Conservation (phyloP, 2,888 invertebrate species). For the Cerastis rubricosa region DNA sequence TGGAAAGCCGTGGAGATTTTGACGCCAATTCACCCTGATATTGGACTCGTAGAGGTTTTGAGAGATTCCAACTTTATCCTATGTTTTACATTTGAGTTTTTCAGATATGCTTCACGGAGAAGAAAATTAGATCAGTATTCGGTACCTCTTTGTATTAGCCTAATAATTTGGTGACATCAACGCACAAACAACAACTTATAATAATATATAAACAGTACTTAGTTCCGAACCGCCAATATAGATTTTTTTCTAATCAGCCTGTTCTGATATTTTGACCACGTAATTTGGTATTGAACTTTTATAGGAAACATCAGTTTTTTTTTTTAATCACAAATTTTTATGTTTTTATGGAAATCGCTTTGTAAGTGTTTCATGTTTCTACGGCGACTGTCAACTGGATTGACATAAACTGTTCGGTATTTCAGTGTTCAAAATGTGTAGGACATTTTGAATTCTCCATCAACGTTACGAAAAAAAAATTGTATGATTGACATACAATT, state of each 20-base stretch:
- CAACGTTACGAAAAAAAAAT: no score
- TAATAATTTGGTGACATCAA: no score
- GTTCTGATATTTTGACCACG: no score
- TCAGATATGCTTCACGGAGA: neutral
- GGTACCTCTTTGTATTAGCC: neutral
- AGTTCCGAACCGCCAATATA: no score
- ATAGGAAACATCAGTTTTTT: no score
- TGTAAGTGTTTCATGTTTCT: neutral
- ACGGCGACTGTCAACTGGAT: neutral
- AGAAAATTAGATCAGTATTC: neutral
- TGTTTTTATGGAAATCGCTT: neutral
- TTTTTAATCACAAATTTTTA: no score
- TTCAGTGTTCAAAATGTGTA: neutral
- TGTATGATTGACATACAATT: no score
- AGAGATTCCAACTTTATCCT: constrained; percentile 25
- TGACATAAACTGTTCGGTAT: neutral
- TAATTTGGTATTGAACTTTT: no score
- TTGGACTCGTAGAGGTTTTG: constrained; percentile 40
- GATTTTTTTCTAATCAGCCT: no score
- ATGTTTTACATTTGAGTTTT: constrained; percentile 19
- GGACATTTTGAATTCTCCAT: neutral
- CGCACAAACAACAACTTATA: no score
- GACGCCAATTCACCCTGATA: constrained; percentile 39
- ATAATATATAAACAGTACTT: no score
- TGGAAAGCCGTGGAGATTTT: constrained; percentile 43